Conservation (phyloP, 2,113 vertebrate genomes). For the Baryphthengus martii region DNA sequence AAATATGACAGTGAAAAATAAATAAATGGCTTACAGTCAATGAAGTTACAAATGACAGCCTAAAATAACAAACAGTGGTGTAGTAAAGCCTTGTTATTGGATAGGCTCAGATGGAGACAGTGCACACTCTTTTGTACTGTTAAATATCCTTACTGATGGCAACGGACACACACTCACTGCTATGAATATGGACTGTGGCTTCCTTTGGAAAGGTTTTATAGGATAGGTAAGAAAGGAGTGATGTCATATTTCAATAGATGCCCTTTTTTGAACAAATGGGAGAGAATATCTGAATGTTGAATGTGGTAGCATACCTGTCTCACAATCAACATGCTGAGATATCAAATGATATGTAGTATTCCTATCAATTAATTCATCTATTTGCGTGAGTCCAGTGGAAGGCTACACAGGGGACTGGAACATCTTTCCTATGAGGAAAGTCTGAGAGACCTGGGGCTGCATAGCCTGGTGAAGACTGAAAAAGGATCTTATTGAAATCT, state of each 20-base stretch:
- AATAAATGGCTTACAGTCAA: not conserved
- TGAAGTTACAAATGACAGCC: not conserved
- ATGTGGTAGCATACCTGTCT: not conserved
- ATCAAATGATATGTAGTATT: not conserved
- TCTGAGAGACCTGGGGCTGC: no score
- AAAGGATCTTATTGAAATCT: no score
- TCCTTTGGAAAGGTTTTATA: not conserved
- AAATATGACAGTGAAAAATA: not conserved
- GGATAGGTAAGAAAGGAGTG: not conserved
- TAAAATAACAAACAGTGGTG: not conserved
- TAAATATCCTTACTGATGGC: not conserved
- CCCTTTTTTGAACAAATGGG: not conserved
- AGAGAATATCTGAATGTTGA: not conserved
- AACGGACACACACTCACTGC: not conserved
- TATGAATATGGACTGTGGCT: not conserved
- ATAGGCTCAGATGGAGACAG: no score
- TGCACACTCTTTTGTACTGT: not conserved
- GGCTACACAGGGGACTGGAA: no score
- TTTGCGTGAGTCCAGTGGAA: not conserved
- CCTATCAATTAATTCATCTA: not conserved
- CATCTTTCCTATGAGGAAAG: no score
- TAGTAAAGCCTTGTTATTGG: not conserved
- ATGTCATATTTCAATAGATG: not conserved
- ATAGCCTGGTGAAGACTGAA: no score
- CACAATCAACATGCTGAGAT: not conserved